These are phyloP conservation scores for Takifugu rubripes DNA, from an alignment of 2,797 vertebrate genomes.

Conservation along the genomic window DNA sequence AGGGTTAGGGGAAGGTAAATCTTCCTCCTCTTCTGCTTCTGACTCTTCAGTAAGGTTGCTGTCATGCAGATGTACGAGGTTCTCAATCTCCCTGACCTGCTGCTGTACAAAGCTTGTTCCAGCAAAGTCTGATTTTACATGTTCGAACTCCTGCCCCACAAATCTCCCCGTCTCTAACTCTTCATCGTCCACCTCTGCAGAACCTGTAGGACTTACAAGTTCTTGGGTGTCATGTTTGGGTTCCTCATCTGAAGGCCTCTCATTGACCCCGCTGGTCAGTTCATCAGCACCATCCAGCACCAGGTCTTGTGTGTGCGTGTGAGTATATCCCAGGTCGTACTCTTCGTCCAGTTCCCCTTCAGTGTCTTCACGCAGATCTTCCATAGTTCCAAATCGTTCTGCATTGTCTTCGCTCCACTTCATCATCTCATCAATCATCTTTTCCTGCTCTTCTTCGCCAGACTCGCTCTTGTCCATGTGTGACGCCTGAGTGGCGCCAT, in stretches of 20 bases:
- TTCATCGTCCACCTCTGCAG: conserved; percentile 30
- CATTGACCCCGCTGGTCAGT: not conserved
- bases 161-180: conserved; percentile 55
- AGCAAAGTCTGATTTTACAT: conserved; percentile 45
- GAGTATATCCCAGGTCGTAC: conserved; percentile 30
- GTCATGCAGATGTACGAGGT: not conserved
- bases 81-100: conserved; percentile 8
- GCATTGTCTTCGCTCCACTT: conserved; percentile 57
- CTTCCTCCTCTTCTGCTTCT: too few species aligned
- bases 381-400: conserved; percentile 75
- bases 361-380: conserved; percentile 73
- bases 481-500: conserved; percentile 61
- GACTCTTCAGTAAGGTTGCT: not conserved
- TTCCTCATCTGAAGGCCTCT: conserved; percentile 33
- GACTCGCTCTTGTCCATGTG: conserved; percentile 64
- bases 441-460: conserved; percentile 69
- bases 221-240: conserved; percentile 11
- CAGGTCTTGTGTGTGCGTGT: conserved; percentile 5
- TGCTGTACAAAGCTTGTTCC: conserved; percentile 41
- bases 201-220: not conserved
- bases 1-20: not conserved
- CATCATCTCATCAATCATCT: conserved; percentile 39
- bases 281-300: conserved; percentile 6
- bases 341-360: conserved; percentile 64
- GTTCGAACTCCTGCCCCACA: conserved; percentile 63